These are phyloP conservation scores for Plusia festucae DNA, from an alignment of 2,888 invertebrate species.

Conservation along the genomic window DNA sequence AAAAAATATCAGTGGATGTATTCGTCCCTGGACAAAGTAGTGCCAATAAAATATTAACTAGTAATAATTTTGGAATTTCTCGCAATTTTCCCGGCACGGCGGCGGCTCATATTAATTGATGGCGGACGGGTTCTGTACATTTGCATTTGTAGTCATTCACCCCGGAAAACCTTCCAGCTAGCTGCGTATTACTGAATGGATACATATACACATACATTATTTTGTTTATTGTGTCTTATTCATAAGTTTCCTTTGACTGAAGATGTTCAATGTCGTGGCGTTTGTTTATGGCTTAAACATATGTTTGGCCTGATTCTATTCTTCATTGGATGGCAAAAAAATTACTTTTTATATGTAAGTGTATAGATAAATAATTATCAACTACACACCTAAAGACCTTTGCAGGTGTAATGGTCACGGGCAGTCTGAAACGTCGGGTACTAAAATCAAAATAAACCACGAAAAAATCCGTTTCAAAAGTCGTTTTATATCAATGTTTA, in stretches of 20 bases:
- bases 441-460: too few relatives aligned
- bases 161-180: slow-evolving; percentile 54
- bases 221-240: slow-evolving; percentile 24
- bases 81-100: slow-evolving; percentile 63
- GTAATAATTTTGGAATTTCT: slow-evolving; percentile 56
- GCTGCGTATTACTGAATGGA: slow-evolving; percentile 35
- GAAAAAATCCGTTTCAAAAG: too few relatives aligned
- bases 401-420: too few relatives aligned
- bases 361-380: too few relatives aligned
- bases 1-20: too few relatives aligned
- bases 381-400: too few relatives aligned
- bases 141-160: slow-evolving; percentile 79
- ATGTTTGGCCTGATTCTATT: not conserved
- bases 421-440: too few relatives aligned
- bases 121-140: slow-evolving; percentile 71
- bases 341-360: too few relatives aligned
- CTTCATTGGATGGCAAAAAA: too few relatives aligned
- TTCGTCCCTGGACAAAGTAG: too few relatives aligned
- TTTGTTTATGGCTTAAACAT: not conserved
- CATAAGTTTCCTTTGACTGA: slow-evolving; percentile 18
- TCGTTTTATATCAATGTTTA: too few relatives aligned
- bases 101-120: slow-evolving; percentile 67
- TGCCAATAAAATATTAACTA: slow-evolving; percentile 2
- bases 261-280: not conserved
- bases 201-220: slow-evolving; percentile 27